These are phyloP conservation scores for Myrmophylax atrothorax DNA, from an alignment of 2,113 vertebrate genomes.

Conservation along the genomic window DNA sequence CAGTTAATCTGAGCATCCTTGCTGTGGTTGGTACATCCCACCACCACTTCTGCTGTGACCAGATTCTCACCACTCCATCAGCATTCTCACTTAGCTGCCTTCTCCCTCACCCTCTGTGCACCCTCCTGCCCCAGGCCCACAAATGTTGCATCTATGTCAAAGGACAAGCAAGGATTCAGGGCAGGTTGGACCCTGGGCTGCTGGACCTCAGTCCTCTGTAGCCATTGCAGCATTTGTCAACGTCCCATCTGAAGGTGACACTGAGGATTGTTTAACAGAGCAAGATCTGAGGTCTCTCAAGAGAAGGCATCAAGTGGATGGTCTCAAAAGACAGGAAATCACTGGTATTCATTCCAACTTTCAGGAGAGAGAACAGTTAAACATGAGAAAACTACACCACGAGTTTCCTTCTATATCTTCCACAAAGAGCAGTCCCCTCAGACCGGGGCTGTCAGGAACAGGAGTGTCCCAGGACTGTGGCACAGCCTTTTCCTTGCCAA, in stretches of 20 bases:
- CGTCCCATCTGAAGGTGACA: background rate
- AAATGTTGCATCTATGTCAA: background rate
- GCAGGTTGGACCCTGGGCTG: background rate
- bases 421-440: background rate
- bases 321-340: background rate
- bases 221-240: accelerated
- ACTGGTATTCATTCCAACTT: background rate
- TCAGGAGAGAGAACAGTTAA: background rate
- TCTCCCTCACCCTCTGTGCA: background rate
- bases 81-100: background rate
- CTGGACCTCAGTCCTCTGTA: background rate
- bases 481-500: background rate
- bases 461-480: background rate
- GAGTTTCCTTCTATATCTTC: background rate
- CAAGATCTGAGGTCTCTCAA: background rate
- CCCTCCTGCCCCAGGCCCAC: background rate
- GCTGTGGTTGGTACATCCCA: background rate
- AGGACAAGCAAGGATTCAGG: background rate
- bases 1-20: background rate
- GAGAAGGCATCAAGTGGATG: accelerated
- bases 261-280: background rate
- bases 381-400: background rate
- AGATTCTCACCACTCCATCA: background rate
- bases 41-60: background rate
- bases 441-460: accelerated